These are phyloP conservation scores for Oncorhynchus mykiss DNA, from an alignment of 2,113 vertebrate genomes.

Conservation along the genomic window DNA sequence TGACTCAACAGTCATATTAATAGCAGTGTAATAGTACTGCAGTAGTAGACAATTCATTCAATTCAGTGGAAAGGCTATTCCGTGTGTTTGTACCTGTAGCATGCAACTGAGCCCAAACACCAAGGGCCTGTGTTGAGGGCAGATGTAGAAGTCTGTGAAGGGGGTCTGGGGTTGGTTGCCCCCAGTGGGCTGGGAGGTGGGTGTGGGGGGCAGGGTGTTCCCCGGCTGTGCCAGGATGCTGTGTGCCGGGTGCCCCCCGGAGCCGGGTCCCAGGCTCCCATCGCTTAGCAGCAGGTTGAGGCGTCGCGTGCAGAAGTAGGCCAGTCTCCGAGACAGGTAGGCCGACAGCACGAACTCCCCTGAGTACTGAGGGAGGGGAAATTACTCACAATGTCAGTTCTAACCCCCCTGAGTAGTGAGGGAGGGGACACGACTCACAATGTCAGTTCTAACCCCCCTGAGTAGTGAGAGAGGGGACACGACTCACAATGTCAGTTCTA, in stretches of 20 bases:
- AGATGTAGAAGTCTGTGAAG: conserved; percentile 93
- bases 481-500: too few species aligned
- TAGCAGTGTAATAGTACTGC: too few species aligned
- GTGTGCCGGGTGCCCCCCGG: conserved; percentile 87
- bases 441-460: conserved; percentile 72
- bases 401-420: conserved; percentile 90
- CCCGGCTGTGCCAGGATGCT: conserved; percentile 86
- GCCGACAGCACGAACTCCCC: conserved; percentile 98
- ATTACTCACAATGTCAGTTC: too few species aligned
- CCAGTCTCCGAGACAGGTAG: conserved; percentile 94
- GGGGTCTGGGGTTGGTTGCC: conserved; percentile 87
- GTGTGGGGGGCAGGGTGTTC: conserved; percentile 85
- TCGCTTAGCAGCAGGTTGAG: conserved; percentile 92
- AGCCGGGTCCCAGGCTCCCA: conserved; percentile 73
- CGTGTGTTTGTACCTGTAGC: conserved; percentile 81
- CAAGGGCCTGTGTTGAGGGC: conserved; percentile 93
- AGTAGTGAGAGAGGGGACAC: conserved; percentile 79
- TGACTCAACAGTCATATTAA: too few species aligned
- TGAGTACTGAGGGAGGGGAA: conserved; percentile 82
- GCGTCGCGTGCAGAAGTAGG: conserved; percentile 98
- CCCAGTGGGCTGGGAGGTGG: conserved; percentile 85
- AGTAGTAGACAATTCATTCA: too few species aligned
- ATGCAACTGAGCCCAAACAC: conserved; percentile 98
- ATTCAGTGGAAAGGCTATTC: too few species aligned
- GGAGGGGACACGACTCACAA: not conserved